A percentile compares a stretch with the other conserved stretches of the same genome.
phyloP scores from a whole-genome alignment of 2,888 invertebrate genomes.

The Pristionchus japonicus region DNA sequence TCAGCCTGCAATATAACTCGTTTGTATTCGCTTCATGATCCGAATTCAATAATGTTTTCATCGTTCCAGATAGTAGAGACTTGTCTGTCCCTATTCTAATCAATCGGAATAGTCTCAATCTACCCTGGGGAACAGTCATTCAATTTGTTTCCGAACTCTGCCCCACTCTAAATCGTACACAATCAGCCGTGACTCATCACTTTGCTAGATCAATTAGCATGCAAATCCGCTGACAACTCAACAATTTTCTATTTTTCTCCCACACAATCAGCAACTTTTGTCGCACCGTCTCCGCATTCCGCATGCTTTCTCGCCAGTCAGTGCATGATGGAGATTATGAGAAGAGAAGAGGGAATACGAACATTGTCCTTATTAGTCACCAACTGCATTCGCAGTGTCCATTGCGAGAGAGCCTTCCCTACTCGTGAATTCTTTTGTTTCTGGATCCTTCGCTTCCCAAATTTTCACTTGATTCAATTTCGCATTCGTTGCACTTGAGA shows the following conservation, averaged over 20 bases:
- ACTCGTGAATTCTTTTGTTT: not conserved
- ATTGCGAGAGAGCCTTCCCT: not conserved
- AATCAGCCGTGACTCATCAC: not conserved
- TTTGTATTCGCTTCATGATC: too few species aligned
- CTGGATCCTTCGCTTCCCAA: not conserved
- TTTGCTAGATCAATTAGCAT: not conserved
- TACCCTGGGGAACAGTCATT: too few species aligned
- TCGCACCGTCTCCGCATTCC: not conserved
- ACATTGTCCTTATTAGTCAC: not conserved
- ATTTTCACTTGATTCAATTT: not conserved
- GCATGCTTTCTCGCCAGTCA: not conserved
- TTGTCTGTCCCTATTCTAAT: too few species aligned
- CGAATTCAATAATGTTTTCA: too few species aligned
- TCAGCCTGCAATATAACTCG: too few species aligned
- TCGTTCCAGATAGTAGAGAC: too few species aligned
- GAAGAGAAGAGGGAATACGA: not conserved
- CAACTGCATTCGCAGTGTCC: not conserved
- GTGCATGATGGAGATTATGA: not conserved
- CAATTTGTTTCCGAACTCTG: not conserved
- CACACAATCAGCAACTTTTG: not conserved
- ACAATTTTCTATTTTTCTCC: not conserved
- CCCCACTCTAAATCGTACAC: not conserved
- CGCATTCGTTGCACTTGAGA: not conserved
- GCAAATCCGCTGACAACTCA: not conserved
- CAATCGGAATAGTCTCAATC: too few species aligned